Conservation (phyloP, 2,888 invertebrate species). For the Synanthedon myopaeformis region DNA sequence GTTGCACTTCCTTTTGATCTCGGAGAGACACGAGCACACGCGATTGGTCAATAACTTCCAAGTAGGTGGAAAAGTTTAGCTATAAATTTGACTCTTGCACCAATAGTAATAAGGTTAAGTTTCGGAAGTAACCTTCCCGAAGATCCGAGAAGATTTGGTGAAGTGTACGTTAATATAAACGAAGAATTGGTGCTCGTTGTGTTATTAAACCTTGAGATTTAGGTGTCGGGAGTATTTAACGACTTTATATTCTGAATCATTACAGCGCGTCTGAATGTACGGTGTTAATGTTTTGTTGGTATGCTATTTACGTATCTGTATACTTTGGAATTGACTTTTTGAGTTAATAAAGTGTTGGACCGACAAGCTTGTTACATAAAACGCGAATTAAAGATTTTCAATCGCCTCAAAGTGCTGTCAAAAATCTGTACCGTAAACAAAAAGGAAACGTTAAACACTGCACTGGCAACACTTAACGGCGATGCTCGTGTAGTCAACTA, state of each 20-base stretch:
- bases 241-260: conserved; percentile 2
- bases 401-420: too few relatives aligned
- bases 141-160: not conserved
- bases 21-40: conserved; percentile 14
- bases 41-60: conserved; percentile 1
- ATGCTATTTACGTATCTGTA: not conserved
- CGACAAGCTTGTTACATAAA: too few relatives aligned
- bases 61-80: not conserved
- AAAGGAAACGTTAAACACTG: too few relatives aligned
- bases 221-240: not conserved
- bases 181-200: conserved; percentile 1
- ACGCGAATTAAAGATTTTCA: too few relatives aligned
- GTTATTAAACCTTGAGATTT: conserved; percentile 3
- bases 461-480: too few relatives aligned
- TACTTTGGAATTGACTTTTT: too few relatives aligned
- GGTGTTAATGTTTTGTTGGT: not conserved
- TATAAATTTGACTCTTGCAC: not conserved
- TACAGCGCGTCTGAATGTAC: not conserved
- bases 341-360: too few relatives aligned
- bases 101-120: not conserved
- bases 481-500: too few relatives aligned
- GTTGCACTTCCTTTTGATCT: conserved; percentile 33
- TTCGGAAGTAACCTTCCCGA: not conserved
- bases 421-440: too few relatives aligned
- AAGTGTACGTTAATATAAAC: not conserved